Base-by-base conservation (phyloP, 2,113 vertebrate species). In the Probosciger aterrimus region DNA sequence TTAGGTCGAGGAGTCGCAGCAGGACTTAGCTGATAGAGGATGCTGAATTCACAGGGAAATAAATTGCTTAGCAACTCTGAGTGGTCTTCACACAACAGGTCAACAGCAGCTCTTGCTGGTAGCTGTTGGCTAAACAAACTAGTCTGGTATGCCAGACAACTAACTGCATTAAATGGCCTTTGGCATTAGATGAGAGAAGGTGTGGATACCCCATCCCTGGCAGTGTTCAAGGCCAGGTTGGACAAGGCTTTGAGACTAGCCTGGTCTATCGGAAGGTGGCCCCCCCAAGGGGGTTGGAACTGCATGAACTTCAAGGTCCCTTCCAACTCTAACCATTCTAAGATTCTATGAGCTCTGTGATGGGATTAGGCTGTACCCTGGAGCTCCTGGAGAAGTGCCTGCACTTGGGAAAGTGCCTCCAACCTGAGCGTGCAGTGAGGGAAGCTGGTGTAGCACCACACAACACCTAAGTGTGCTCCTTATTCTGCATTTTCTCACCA, bases 401-500 rank as follows among this genome's bases (percentile, higher is more conserved):
- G 9, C 8, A 2, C 17, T 25, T 5, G 2, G 53, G 41, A 35
- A 41, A 15, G 28, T 43, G 28, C 25, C 31, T 46, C 28, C 2
- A 28, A 15, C 1, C 11, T 2, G 18, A 39, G 31, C 0, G 1
- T 41, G 50, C 46, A 0, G 1, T 7, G 31, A 62, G 28, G 50
- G 41, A 25, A 46, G 86, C 28, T 14, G n/a, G 7, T 14, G 7
- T 8, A 27, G 52, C 33, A 52, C 14, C 35, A 23, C 1, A 2
- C 28, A 20, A 0, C 0, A 2, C 5, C 39, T 18, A 17, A 7
- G 17, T 0, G 0, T 10, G 24, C 24, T 63, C 44, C n/a, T 67
- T 23, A 16, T 31, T 62, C 55, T 52, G 41, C 30, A 6, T 67
- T 85, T 70, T 78, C 46, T 87, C n/a, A 50, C 13, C 46, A 74